Base-by-base conservation (phyloP, 2,888 invertebrate species). In the Pediacus dermestoides region DNA sequence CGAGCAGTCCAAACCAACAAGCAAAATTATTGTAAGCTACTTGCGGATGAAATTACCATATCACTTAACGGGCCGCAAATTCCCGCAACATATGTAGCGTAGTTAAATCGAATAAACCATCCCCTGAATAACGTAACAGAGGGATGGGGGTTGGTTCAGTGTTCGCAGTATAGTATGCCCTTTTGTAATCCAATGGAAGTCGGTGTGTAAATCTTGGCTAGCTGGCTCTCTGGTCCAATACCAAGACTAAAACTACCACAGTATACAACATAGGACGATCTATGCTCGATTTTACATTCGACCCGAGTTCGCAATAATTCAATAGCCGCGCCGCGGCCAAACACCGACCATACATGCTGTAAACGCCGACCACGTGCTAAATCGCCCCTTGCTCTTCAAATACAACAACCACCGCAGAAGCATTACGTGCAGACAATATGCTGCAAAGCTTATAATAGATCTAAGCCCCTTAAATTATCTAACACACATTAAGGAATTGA, bases 301-400 rank as follows among this genome's bases (percentile, higher is more conserved):
- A 41, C 44, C 39, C 50, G 39, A 45, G 54, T 54, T 42, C 43
- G 43, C 51, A 40, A 52, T 54, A 54, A 52, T 54, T 54, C 50
- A 51, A 52, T 52, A 50, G 52, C 40, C 30, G 30, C 2, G 22
- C 22, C 15, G 14, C 12, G 14, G 14, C 30, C 14, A 30, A 30
- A 30, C 30, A 30, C 7, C 30, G 30, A 6, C 30, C 10, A 7
- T 9, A 12, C 14, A 14, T 30, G 14, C 30, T 7, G n/a, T 14
- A 18, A 18, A 18, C 30, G 7, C 8, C 10, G 14, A 30, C 30
- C 30, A 30, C 30, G 30, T 30, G 30, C 30, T 30, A 30, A 30
- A 30, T 30, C 30, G 30, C 30, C 30, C 30, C 30, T 9, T 8
- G 6, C n/a, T 6, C 21, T 18, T 18, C 30, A 39, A 27, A 30